These are phyloP conservation scores for Lytechinus variegatus DNA, from an alignment of 35 echinoderm and acorn worm genomes.

Conservation along the genomic window DNA sequence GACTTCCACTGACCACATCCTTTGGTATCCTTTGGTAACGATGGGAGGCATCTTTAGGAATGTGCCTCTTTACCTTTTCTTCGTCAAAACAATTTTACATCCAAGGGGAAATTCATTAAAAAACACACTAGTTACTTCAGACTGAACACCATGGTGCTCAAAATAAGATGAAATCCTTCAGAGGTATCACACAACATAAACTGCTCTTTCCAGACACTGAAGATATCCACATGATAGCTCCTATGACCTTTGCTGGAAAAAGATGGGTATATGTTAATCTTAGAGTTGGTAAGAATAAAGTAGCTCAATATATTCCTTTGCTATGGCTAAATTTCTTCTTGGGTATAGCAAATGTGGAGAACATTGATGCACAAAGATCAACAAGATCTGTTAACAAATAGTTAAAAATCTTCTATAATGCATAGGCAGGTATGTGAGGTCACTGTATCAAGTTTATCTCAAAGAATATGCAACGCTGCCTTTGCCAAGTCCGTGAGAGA, in stretches of 20 bases:
- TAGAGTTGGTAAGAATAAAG: not conserved
- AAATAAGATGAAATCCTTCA: not conserved
- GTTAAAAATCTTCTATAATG: not conserved
- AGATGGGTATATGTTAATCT: not conserved
- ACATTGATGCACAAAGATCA: not conserved
- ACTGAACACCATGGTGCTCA: not conserved
- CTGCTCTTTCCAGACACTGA: not conserved
- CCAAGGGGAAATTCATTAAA: not conserved
- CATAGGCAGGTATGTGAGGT: not conserved
- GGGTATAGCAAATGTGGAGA: not conserved
- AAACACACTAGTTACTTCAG: not conserved
- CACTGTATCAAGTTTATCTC: not conserved
- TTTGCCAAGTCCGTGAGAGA: not conserved
- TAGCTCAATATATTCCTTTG: not conserved
- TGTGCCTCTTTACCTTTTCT: not conserved
- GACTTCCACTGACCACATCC: constrained; percentile 55
- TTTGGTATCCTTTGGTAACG: constrained; percentile 22
- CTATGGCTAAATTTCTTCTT: not conserved
- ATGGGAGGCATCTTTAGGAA: constrained; percentile 25
- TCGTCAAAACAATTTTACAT: not conserved
- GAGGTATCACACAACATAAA: not conserved
- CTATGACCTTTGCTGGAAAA: not conserved
- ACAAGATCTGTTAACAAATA: not conserved
- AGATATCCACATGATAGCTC: not conserved
- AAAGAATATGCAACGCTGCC: not conserved